These are phyloP conservation scores for Pandemis cinnamomeana DNA, from an alignment of 2,888 invertebrate genomes.

Conservation along the genomic window DNA sequence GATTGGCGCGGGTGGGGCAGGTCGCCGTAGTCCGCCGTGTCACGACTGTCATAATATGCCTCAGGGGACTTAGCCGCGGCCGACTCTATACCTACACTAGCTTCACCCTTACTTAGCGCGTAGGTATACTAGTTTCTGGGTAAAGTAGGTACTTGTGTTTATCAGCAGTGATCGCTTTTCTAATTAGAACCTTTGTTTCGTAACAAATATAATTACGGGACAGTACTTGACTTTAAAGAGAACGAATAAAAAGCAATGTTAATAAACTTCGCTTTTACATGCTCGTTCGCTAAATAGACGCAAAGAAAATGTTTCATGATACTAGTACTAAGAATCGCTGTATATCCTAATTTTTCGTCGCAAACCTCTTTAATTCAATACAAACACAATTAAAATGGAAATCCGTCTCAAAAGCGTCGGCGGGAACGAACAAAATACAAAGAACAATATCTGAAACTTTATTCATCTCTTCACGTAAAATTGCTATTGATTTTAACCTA, in stretches of 20 bases:
- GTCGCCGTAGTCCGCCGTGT: slow-evolving; percentile 29
- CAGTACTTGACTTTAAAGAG: background rate
- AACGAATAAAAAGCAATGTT: background rate
- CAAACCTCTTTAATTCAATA: slow-evolving; percentile 16
- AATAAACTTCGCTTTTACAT: background rate
- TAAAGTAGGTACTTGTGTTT: background rate
- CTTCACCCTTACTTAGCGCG: slow-evolving; percentile 3
- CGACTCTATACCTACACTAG: slow-evolving; percentile 14
- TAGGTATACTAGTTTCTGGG: background rate
- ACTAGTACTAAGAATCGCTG: background rate
- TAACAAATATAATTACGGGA: background rate
- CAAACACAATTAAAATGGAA: slow-evolving; percentile 30
- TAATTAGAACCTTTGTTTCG: slow-evolving; percentile 1
- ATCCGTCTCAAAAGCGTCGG: slow-evolving; percentile 14
- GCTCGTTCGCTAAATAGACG: background rate
- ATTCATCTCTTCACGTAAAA: slow-evolving; percentile 22
- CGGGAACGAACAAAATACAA: slow-evolving; percentile 16
- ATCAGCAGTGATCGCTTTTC: background rate
- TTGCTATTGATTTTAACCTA: slow-evolving; percentile 18
- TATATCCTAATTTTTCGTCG: background rate
- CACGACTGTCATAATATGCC: slow-evolving; percentile 43
- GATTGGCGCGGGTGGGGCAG: slow-evolving; percentile 37
- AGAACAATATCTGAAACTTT: slow-evolving; percentile 21
- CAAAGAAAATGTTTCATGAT: background rate
- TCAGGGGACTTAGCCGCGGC: slow-evolving; percentile 30